These are phyloP conservation scores for Acanthis flammea DNA, from an alignment of 2,797 vertebrate genomes.

Conservation along the genomic window DNA sequence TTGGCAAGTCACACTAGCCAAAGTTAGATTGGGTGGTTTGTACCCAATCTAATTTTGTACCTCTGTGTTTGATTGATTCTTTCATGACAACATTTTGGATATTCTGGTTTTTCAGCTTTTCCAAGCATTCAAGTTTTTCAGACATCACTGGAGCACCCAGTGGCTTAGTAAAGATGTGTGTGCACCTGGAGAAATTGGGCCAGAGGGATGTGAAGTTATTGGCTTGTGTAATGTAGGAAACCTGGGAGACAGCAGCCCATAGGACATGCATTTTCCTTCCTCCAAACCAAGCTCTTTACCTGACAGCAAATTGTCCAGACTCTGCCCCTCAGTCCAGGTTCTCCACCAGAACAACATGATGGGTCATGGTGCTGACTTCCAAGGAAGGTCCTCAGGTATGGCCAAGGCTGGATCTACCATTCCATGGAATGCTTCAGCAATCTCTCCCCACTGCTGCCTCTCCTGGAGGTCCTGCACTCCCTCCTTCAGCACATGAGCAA, in stretches of 20 bases:
- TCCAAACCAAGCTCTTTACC: neutral
- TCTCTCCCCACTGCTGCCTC: neutral
- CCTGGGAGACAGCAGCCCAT: neutral
- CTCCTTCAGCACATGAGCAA: neutral
- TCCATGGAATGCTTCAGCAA: neutral
- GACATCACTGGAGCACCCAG: neutral
- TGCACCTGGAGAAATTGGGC: neutral
- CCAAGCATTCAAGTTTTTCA: neutral
- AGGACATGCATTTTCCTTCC: neutral
- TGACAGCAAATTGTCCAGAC: neutral
- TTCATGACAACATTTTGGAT: neutral
- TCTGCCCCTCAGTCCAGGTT: neutral
- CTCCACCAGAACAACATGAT: accelerated
- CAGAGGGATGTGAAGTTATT: neutral
- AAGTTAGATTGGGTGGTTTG: neutral
- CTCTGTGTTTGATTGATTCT: neutral
- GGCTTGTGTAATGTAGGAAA: neutral
- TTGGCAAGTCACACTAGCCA: neutral
- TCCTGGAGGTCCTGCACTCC: neutral
- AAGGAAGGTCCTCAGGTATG: neutral
- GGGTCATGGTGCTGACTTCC: neutral
- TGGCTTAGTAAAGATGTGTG: neutral
- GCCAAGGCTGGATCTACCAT: neutral
- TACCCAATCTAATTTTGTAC: neutral
- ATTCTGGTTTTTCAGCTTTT: neutral